Conservation (phyloP, 2,797 vertebrate species). For the Hipposideros larvatus region DNA sequence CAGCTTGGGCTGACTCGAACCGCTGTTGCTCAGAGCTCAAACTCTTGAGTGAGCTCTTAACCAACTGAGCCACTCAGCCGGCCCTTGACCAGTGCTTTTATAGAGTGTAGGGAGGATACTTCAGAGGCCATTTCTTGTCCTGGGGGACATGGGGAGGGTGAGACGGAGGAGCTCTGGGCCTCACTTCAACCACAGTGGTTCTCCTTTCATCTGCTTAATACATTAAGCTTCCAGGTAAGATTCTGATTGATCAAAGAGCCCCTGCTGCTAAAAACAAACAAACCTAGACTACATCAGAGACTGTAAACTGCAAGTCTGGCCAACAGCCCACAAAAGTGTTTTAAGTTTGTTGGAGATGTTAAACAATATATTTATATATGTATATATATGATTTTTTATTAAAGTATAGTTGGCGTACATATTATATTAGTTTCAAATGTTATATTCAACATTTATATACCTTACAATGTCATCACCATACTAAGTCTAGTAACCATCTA, state of each 20-base stretch:
- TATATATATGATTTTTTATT: no score
- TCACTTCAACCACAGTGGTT: conserved; percentile 24
- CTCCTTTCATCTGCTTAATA: conserved; percentile 29
- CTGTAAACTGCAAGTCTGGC: neutral
- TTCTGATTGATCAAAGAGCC: conserved; percentile 34
- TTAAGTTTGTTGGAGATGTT: conserved; percentile 1
- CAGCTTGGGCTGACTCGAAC: no score
- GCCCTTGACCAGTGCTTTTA: conserved; percentile 5
- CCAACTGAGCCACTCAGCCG: no score
- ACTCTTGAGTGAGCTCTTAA: no score
- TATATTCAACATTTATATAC: neutral
- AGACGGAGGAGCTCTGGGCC: neutral
- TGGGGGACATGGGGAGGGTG: neutral
- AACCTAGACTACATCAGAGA: neutral
- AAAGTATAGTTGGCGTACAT: no score
- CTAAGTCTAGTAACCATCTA: neutral
- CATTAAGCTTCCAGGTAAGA: conserved; percentile 33
- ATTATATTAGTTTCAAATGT: no score
- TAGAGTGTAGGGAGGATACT: neutral
- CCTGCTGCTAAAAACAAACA: conserved; percentile 15
- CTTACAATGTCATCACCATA: neutral
- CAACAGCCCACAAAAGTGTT: neutral
- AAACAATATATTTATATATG: neutral
- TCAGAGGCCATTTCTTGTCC: neutral
- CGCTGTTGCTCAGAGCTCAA: no score